Conservation (phyloP, 2,797 vertebrate genomes). For the Buphagus erythrorhynchus region DNA sequence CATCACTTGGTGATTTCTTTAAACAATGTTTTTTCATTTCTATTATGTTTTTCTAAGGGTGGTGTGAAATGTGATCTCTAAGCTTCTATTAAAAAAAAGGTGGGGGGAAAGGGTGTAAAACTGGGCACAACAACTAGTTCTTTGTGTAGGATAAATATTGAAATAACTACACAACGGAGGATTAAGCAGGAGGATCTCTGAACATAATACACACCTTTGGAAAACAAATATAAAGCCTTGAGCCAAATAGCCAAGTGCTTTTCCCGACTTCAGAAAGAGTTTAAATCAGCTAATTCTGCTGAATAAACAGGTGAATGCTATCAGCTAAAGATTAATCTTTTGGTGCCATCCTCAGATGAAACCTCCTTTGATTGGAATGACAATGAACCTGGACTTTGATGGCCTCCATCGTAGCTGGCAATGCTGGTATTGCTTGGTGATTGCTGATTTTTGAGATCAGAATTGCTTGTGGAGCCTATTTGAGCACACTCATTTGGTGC, state of each 20-base stretch:
- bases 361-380: constrained; percentile 35
- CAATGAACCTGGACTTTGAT: background rate
- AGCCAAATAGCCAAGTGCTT: constrained; percentile 27
- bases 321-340: constrained; percentile 69
- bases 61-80: background rate
- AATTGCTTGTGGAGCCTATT: background rate
- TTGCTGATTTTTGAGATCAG: background rate
- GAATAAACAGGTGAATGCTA: constrained; percentile 44
- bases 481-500: background rate
- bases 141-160: constrained; percentile 55
- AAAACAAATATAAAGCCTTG: constrained; percentile 48
- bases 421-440: background rate
- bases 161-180: constrained; percentile 30
- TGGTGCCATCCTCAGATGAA: constrained; percentile 47
- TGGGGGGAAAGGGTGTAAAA: background rate
- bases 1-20: background rate
- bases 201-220: constrained; percentile 55
- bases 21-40: background rate
- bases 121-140: background rate
- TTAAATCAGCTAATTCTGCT: constrained; percentile 68
- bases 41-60: background rate
- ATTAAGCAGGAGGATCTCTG: constrained; percentile 56
- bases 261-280: constrained; percentile 18
- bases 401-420: background rate
- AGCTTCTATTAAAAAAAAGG: background rate